Evolutionary conservation across 2,797 vertebrate genomes (phyloP), one percentile per base, ranked within the genome.

Genomic region (Lacerta bilineata): DNA sequence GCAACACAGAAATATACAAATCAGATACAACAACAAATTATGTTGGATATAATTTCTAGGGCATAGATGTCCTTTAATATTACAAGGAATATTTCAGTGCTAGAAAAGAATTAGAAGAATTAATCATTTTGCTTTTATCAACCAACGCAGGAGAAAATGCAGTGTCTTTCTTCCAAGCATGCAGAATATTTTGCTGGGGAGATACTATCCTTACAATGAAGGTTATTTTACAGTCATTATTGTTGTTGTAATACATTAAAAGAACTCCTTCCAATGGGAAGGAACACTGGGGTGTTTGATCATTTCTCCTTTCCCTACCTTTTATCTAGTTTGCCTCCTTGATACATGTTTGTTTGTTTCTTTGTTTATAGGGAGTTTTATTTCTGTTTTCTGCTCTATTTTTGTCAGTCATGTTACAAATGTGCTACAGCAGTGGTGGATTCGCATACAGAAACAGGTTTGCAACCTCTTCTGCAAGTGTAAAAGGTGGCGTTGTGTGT

Each of bases 161-260:
- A 90, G 5, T 71, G 20, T 74, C 1, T 87, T 1, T 85, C 59
- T 71, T 36, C 78, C 36, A 88, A 33, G 83, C 6, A 27, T 87
- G 88, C 80, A 80, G 61, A 80, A 18, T 75, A 43, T 8, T 9
- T 4, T 87, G 27, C 50, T 91, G 80, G n/a, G 0, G 27, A 69
- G 27, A 82, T 0, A 85, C 90, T 84, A 86, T 59, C 33, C 85
- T 68, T 64, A 93, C 87, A 93, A 88, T 77, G 78, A 86, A 15
- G 41, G 11, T 81, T 92, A 27, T 80, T 36, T 86, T 90, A 87
- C 39, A 68, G 43, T 3, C 20, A 59, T 46, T 86, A 20, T 83
- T 94, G 92, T 88, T 80, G 92, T 88, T 80, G 92, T 91, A 90
- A 91, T 87, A 66, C 69, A 88, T 55, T 68, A 39, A 75, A 80